Conservation (phyloP, 1,140 invertebrate species). For the roundworm (Caenorhabditis elegans) region WBcel235 BX284605.5:19781001-19781500, state of each 20-base stretch:
- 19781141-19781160: too few species aligned
- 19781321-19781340: slow-evolving; percentile 30
- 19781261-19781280: slow-evolving; percentile 32
- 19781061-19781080: not conserved
- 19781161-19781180: too few species aligned
- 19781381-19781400: not conserved
- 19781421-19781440: not conserved
- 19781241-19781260: slow-evolving; percentile 32
- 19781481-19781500: too few species aligned
- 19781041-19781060: not conserved
- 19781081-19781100: too few species aligned
- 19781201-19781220: slow-evolving; percentile 14
- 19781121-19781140: too few species aligned
- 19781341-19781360: slow-evolving; percentile 36
- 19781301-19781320: slow-evolving; percentile 15
- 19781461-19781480: not conserved
- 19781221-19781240: slow-evolving; percentile 38
- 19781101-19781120: too few species aligned
- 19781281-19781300: slow-evolving; percentile 18
- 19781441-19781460: too few species aligned
- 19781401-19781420: not conserved
- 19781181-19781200: too few species aligned
- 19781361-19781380: slow-evolving; percentile 15
- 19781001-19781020: not conserved
- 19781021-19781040: not conserved